Evolutionary conservation across 2,888 invertebrate species (phyloP).

Genomic region (Gibbula magus): DNA sequence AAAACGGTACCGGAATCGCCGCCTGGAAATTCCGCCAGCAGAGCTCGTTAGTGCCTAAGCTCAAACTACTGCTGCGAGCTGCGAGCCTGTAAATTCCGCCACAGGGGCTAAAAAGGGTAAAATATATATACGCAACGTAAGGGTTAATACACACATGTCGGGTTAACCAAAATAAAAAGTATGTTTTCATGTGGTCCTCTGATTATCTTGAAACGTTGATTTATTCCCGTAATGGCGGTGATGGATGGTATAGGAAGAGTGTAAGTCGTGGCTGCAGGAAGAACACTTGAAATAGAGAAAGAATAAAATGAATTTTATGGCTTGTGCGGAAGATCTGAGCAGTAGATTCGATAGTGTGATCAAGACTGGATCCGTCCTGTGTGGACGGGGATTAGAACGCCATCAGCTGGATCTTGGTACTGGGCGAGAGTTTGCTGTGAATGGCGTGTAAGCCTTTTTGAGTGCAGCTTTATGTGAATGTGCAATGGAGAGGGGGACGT

Average conservation of each 20-base stretch:
- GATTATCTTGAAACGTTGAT: no score
- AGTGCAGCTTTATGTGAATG: not conserved
- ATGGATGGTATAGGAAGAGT: not conserved
- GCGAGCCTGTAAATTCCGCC: no score
- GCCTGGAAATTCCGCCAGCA: no score
- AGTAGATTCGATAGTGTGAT: not conserved
- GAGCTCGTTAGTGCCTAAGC: no score
- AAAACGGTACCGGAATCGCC: no score
- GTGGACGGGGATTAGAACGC: not conserved
- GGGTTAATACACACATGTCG: no score
- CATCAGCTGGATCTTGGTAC: not conserved
- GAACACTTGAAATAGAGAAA: not conserved
- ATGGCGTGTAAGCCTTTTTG: constrained; percentile 8
- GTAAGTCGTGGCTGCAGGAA: not conserved
- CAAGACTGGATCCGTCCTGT: not conserved
- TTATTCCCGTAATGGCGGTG: not conserved
- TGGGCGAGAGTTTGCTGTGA: not conserved
- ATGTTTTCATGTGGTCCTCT: no score
- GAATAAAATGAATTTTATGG: not conserved
- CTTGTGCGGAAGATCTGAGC: not conserved
- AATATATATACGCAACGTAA: no score
- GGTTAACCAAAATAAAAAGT: no score
- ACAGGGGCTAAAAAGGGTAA: no score
- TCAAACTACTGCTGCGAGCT: no score
- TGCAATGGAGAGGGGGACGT: not conserved